These are phyloP conservation scores for Lathamus discolor DNA, from an alignment of 2,113 vertebrate species.

Conservation along the genomic window DNA sequence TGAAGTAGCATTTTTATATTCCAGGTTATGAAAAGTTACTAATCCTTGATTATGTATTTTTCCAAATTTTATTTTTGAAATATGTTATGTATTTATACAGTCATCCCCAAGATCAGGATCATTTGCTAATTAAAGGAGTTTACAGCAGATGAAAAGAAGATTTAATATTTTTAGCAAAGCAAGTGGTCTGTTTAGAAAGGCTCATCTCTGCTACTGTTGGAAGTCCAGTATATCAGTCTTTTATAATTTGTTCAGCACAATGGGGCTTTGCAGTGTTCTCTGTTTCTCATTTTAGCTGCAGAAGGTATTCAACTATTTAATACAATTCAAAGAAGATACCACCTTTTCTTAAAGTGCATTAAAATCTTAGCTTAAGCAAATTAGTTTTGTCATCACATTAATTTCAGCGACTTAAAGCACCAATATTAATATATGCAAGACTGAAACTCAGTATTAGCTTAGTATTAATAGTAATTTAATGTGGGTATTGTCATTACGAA, in stretches of 20 bases:
- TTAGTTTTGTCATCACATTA: background rate
- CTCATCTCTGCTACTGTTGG: background rate
- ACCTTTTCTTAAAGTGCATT: background rate
- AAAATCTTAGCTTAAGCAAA: conserved; percentile 3
- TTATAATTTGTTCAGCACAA: background rate
- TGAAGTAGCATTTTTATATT: background rate
- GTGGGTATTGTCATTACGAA: background rate
- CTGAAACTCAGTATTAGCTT: background rate
- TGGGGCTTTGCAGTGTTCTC: background rate
- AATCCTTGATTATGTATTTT: background rate
- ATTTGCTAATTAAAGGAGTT: background rate
- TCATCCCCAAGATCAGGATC: background rate
- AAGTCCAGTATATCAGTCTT: background rate
- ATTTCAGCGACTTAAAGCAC: background rate
- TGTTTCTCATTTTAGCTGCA: background rate
- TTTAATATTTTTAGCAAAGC: background rate
- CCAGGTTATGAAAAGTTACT: background rate
- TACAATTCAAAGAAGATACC: background rate
- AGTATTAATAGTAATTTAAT: background rate
- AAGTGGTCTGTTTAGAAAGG: background rate
- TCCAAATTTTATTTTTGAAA: background rate
- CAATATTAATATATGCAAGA: background rate
- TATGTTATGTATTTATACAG: background rate
- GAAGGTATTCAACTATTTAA: background rate
- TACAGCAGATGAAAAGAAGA: background rate